Evolutionary conservation across 2,888 invertebrate genomes (phyloP), one percentile per base, ranked within the genome.

Genomic region (Ochropacha duplaris): DNA sequence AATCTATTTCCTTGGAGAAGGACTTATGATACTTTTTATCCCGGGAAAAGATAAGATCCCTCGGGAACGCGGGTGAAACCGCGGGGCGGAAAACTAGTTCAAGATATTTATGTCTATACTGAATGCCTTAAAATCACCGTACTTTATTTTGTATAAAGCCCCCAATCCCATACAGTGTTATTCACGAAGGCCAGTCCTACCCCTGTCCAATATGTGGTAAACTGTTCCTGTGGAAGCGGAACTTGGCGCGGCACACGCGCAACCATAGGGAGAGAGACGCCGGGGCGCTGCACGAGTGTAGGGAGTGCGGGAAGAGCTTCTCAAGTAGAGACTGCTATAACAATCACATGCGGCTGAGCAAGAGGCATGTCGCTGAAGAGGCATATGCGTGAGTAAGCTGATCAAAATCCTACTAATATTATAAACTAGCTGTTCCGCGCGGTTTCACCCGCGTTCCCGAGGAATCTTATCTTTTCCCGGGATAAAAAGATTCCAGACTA

Each of bases 181-280:
- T 92, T 54, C 92, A 92, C 82, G 79, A 90, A 54, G 92, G 92
- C 0, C 56, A 86, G 0, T 78, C 81, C 0, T 91, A 91, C 69
- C 91, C 90, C 0, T 92, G 92, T 8, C 88, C 87, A 0, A 82
- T 81, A 0, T 92, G 92, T 74, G 91, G 91, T 22, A 92, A 91
- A 50, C 75, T 85, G 60, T 92, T 92, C 80, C 88, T 87, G 44
- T 92, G 92, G 92, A 91, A 91, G 56, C 74, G 92, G 0, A 92
- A 92, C 71, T 77, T 92, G 0, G 85, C 91, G 0, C 75, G 92
- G 0, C 92, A 92, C 68, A 71, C 83, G 1, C 74, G 90, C n/a
- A 87, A 86, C 69, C 92, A 92, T 57, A 68, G 85, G 2, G 90
- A 90, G 62, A 59, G 79, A 0, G 88, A 79, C 24, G 78, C 79